A percentile compares a stretch with the other conserved stretches of the same genome.
phyloP scores from a whole-genome alignment of 2,113 vertebrate genomes.

The Anoura caudifer region DNA sequence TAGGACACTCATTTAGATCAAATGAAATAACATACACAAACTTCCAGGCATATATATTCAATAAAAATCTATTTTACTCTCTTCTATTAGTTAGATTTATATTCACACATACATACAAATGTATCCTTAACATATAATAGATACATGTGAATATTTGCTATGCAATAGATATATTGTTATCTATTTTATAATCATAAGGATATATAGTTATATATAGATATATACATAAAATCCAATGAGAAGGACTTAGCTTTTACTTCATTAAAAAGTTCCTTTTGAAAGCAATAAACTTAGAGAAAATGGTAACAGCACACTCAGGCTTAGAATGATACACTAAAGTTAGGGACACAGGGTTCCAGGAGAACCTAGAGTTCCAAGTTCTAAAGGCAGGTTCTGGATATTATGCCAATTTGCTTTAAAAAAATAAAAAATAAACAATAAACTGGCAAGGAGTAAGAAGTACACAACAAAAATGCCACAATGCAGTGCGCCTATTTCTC shows the following conservation, averaged over 20 bases:
- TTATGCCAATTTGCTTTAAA: conserved; percentile 41
- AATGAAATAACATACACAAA: conserved; percentile 22
- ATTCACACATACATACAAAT: not conserved
- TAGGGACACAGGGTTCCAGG: conserved; percentile 39
- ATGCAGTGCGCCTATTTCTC: not conserved
- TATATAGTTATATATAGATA: not conserved
- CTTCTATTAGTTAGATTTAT: not conserved
- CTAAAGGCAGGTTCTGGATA: conserved; percentile 55
- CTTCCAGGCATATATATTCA: not conserved
- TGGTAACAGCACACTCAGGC: not conserved
- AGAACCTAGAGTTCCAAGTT: conserved; percentile 41
- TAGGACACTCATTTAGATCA: not conserved
- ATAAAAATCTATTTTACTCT: not conserved
- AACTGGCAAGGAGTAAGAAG: conserved; percentile 24
- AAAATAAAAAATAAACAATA: not conserved
- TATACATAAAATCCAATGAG: not conserved
- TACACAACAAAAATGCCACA: conserved; percentile 31
- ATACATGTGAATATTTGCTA: not conserved
- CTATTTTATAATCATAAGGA: not conserved
- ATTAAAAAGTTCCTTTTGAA: conserved; percentile 41
- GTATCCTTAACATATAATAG: not conserved
- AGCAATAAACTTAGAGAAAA: conserved; percentile 37
- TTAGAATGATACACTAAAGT: conserved; percentile 15
- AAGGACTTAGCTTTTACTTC: not conserved
- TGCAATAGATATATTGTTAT: not conserved